These are phyloP conservation scores for Paguma larvata DNA, from an alignment of 2,797 vertebrate species.

Conservation along the genomic window DNA sequence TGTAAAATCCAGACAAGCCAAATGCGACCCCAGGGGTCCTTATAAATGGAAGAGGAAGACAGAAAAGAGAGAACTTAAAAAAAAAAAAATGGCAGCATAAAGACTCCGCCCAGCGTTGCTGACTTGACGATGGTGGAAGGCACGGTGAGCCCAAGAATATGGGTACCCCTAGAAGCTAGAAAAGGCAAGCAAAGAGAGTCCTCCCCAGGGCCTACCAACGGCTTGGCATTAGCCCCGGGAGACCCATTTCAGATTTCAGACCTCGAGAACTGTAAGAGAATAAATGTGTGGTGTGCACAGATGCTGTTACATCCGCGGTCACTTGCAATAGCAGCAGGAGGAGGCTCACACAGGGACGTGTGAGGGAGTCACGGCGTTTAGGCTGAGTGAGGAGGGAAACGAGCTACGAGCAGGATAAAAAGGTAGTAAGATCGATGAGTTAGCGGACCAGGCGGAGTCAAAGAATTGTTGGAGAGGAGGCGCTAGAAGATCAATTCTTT, in stretches of 20 bases:
- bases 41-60: neutral
- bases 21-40: neutral
- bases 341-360: accelerated
- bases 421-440: neutral
- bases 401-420: neutral
- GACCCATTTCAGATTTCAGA: neutral
- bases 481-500: neutral
- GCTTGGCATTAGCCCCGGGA: neutral
- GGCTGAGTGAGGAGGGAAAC: neutral
- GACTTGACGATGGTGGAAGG: neutral
- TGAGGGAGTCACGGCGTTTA: neutral
- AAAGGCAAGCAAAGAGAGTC: neutral
- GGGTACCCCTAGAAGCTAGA: neutral
- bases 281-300: neutral
- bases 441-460: neutral
- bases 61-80: neutral
- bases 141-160: neutral
- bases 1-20: neutral
- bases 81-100: neutral
- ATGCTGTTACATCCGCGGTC: no score
- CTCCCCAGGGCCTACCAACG: neutral
- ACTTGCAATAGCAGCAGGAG: neutral
- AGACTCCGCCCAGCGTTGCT: neutral
- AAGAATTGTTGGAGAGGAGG: neutral
- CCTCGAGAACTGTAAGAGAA: neutral